Conservation (phyloP, 2,113 vertebrate species). For the Fulmarus glacialis region DNA sequence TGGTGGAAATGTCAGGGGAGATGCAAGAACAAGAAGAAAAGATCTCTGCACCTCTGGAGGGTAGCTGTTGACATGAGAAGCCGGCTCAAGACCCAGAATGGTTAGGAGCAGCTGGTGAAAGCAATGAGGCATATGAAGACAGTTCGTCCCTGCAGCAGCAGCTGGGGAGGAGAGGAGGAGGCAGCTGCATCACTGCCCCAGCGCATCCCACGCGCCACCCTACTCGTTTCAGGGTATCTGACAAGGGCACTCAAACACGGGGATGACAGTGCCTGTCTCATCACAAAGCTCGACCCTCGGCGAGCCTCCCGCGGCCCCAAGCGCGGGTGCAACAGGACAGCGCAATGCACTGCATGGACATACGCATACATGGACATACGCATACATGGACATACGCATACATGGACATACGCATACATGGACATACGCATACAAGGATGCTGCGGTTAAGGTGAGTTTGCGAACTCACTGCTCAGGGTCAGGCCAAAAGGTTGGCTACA, state of each 20-base stretch:
- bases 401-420: too few species aligned
- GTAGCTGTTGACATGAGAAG: background rate
- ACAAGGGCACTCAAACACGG: background rate
- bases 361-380: background rate
- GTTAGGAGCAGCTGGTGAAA: background rate
- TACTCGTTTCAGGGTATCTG: background rate
- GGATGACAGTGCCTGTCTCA: background rate
- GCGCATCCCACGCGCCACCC: background rate
- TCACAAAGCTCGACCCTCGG: background rate
- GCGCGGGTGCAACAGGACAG: rapidly evolving
- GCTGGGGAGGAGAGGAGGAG: background rate
- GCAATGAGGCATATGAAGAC: background rate
- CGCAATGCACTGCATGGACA: background rate
- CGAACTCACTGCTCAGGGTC: background rate
- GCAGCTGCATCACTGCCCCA: background rate
- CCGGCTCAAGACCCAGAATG: background rate
- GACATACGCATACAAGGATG: background rate
- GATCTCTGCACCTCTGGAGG: background rate
- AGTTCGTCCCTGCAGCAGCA: background rate
- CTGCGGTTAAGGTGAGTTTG: background rate
- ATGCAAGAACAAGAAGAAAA: background rate
- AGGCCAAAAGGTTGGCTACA: background rate
- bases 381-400: background rate
- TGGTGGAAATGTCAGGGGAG: background rate
- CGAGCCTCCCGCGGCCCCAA: rapidly evolving